These are phyloP conservation scores for Platycheirus albimanus DNA, from an alignment of 2,888 invertebrate genomes.

Conservation along the genomic window DNA sequence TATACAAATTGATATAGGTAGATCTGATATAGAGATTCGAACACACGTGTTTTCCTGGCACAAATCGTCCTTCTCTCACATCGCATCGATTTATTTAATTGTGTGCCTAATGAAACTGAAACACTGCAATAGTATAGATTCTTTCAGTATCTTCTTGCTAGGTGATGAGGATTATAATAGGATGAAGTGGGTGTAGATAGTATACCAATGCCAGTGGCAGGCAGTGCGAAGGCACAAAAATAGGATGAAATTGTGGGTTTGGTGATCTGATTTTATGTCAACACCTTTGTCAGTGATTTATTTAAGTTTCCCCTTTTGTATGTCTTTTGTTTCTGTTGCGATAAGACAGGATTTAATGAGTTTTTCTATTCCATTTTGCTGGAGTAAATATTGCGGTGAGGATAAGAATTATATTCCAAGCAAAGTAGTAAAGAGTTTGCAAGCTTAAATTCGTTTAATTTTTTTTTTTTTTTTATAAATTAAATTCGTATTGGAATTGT, in stretches of 20 bases:
- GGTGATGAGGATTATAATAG: too few relatives aligned
- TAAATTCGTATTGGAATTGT: too few relatives aligned
- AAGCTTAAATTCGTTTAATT: conserved; percentile 11
- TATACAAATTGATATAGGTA: conserved; percentile 34
- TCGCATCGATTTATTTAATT: conserved; percentile 78
- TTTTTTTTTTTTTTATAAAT: too few relatives aligned
- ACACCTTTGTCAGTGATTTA: conserved; percentile 72
- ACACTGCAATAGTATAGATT: conserved; percentile 71
- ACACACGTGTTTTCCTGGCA: conserved; percentile 45
- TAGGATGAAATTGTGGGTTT: conserved; percentile 8
- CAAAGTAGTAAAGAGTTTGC: conserved; percentile 18
- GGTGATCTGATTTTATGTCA: conserved; percentile 71
- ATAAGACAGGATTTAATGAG: conserved; percentile 64
- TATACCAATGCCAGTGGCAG: conserved; percentile 6
- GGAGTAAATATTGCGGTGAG: conserved; percentile 28
- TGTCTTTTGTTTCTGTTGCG: conserved; percentile 36
- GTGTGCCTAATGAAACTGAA: conserved; percentile 82
- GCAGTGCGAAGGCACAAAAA: conserved; percentile 15
- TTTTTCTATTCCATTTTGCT: conserved; percentile 40
- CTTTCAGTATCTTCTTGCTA: not conserved
- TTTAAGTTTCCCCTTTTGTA: conserved; percentile 57
- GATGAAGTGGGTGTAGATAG: not conserved
- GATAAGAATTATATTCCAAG: conserved; percentile 3
- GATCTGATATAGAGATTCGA: conserved; percentile 1
- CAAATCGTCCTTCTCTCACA: conserved; percentile 49